Evolutionary conservation across 2,888 invertebrate genomes (phyloP), one percentile per base, ranked within the genome.

Genomic region (Elmis aenea): DNA sequence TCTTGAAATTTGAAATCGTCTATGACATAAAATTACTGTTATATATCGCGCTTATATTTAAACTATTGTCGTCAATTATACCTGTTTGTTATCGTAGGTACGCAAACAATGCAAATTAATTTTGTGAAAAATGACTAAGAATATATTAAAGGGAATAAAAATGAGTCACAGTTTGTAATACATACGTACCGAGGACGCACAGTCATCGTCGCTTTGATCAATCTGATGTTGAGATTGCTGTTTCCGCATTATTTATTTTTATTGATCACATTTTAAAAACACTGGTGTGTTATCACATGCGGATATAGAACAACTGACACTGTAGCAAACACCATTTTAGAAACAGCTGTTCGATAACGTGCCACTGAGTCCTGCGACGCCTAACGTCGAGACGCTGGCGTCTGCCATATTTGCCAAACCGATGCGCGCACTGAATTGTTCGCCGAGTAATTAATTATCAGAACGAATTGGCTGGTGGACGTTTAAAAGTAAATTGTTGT

Each of bases 161-260:
- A n/a, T n/a, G n/a, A n/a, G n/a, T n/a, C n/a, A n/a, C n/a, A n/a
- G n/a, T n/a, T n/a, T n/a, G n/a, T n/a, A n/a, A n/a, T n/a, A n/a
- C 40, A 38, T 31, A 50, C 66, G 62, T 67, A 75, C 75, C 66
- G 73, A 69, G 48, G 72, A 70, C 52, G 71, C 71, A 49, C 72
- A 67, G 49, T 75, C 74, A 55, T 74, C 74, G 47, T 75, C 74
- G 52, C 68, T 71, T 48, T 70, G 65, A 39, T 68, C 67, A 37
- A 62, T 57, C 44, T 65, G 63, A 37, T 62, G 52, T 39, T 62
- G 62, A 36, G 59, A 53, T 31, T 43, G 43, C 26, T 43, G 43
- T 29, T 43, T 43, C 24, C 43, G 35, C 43, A 43, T 43, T 39
- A 25, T 26, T 30, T 24, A 48, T 23, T 11, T n/a, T n/a, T n/a